Percentiles rank a stretch among this genome's conserved stretches.
These are phyloP conservation scores for Anarsia innoxiella DNA, from an alignment of 2,888 invertebrate genomes.

Conservation along the genomic window DNA sequence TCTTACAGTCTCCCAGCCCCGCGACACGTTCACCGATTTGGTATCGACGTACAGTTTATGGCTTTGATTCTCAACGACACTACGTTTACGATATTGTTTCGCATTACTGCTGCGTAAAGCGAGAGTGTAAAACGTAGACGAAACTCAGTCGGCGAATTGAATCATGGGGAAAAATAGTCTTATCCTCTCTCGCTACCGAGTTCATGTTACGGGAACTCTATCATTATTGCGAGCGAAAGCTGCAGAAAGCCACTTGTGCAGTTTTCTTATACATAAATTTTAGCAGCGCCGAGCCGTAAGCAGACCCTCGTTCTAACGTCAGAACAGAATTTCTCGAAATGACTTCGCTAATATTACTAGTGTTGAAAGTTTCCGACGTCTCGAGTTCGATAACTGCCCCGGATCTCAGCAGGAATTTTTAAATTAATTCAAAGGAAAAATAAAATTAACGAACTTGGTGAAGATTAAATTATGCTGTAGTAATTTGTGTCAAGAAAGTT, in stretches of 20 bases:
- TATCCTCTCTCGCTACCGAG: slow-evolving; percentile 4
- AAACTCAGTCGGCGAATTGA: slow-evolving; percentile 20
- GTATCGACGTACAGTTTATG: slow-evolving; percentile 63
- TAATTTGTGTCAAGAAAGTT: slow-evolving; percentile 64
- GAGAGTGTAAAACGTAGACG: slow-evolving; percentile 33
- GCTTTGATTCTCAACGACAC: slow-evolving; percentile 67
- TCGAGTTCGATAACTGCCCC: slow-evolving; percentile 62
- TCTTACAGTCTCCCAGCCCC: slow-evolving; percentile 55
- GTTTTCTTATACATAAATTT: slow-evolving; percentile 13
- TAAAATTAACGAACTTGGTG: slow-evolving; percentile 65
- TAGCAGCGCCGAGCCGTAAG: slow-evolving; percentile 24
- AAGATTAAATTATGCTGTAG: slow-evolving; percentile 63
- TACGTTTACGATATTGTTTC: slow-evolving; percentile 67
- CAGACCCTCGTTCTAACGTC: slow-evolving; percentile 34
- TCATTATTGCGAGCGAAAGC: slow-evolving; percentile 4
- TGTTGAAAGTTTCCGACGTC: slow-evolving; percentile 57
- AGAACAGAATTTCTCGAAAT: slow-evolving; percentile 51
- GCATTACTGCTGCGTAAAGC: slow-evolving; percentile 51
- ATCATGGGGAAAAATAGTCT: slow-evolving; percentile 18
- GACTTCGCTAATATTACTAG: slow-evolving; percentile 60
- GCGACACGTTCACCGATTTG: slow-evolving; percentile 66
- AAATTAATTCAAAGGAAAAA: slow-evolving; percentile 71
- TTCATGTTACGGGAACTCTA: slow-evolving; percentile 4
- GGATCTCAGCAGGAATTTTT: slow-evolving; percentile 64
- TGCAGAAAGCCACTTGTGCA: slow-evolving; percentile 17